Evolutionary conservation across 2,888 invertebrate species (phyloP), one percentile per base, ranked within the genome.

Genomic region (Tanaodytes sp.): DNA sequence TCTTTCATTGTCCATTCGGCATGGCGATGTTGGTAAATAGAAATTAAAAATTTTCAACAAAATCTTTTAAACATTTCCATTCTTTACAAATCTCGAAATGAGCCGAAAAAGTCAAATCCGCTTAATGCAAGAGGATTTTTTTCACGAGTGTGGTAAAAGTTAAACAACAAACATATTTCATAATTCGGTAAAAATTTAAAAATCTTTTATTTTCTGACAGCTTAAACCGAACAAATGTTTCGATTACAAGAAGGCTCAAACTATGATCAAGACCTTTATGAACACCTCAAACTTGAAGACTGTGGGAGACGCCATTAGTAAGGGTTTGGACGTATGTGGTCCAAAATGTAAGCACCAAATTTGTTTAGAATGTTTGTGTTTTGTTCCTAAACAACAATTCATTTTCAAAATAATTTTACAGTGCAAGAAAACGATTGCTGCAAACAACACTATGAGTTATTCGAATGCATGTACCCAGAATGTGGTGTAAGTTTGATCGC

Each of bases 221-320:
- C 19, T 40, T 2, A 40, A 40, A 40, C n/a, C 19, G n/a, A 40
- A 40, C 40, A 12, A 19, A 19, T 40, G 40, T 19, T 19, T 40
- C 2, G 40, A 40, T 19, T 19, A 9, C 9, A 19, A 19, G 1
- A 40, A 40, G 16, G 40, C 40, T 8, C 15, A 19, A n/a, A 18
- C 19, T 19, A 40, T 40, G 40, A 40, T 40, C 19, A 40, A 40
- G 19, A 40, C 40, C 1, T 40, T 40, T n/a, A 40, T 40, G 40
- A 40, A 40, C 23, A 23, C 4, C 8, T 4, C 4, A 5, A 4
- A 19, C n/a, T 6, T 4, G 11, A 40, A 3, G 19, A n/a, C 2
- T 9, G 2, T 33, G 3, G 33, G 33, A 8, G 9, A 33, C 4
- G n/a, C n/a, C n/a, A 9, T 33, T 2, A 8, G 2, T 12, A 33